Evolutionary conservation across 2,113 vertebrate species (phyloP).

Genomic region (Danio rerio): GRCz12tu NC_133194.1:33556501-33557000

Average conservation of each 20-base stretch:
- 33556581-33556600: slow-evolving; percentile 40
- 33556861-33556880: background rate
- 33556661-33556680: slow-evolving; percentile 21
- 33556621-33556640: slow-evolving; percentile 24
- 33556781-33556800: slow-evolving; percentile 28
- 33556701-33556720: slow-evolving; percentile 23
- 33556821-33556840: background rate
- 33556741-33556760: slow-evolving; percentile 18
- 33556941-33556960: too few species aligned
- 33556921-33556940: too few species aligned
- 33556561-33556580: background rate
- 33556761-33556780: slow-evolving; percentile 6
- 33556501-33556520: background rate
- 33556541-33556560: slow-evolving; percentile 15
- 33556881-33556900: background rate
- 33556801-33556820: background rate
- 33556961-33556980: background rate
- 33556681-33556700: slow-evolving; percentile 18
- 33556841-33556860: slow-evolving; percentile 7
- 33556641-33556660: slow-evolving; percentile 26
- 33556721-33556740: slow-evolving; percentile 15
- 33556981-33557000: background rate
- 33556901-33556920: too few species aligned
- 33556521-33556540: slow-evolving; percentile 13
- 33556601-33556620: slow-evolving; percentile 24